Evolutionary conservation across 1,140 invertebrate species (phyloP).

Genomic region (Onthophagus taurus): DNA sequence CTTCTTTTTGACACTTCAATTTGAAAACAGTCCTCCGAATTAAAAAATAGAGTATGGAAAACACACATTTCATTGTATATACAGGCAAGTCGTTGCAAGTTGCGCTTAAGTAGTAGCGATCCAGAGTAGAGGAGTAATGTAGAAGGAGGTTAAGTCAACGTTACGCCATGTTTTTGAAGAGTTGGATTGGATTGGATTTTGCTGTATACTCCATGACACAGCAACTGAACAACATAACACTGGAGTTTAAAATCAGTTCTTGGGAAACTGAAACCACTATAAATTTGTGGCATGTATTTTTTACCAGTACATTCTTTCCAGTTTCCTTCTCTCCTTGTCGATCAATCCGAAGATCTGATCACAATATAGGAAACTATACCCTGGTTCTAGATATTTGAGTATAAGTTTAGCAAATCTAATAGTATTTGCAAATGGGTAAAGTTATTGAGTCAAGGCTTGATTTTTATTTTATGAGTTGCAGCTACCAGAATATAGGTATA

Average conservation of each 20-base stretch:
- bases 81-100: too few relatives aligned
- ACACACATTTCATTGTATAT: too few relatives aligned
- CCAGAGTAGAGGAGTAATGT: slow-evolving; percentile 14
- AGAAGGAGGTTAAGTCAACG: slow-evolving; percentile 14
- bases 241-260: slow-evolving; percentile 17
- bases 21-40: too few relatives aligned
- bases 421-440: slow-evolving; percentile 14
- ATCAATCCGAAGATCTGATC: slow-evolving; percentile 16
- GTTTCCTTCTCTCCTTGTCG: slow-evolving; percentile 18
- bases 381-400: slow-evolving; percentile 15
- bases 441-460: slow-evolving; percentile 3
- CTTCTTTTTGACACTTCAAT: too few relatives aligned
- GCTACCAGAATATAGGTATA: slow-evolving; percentile 12
- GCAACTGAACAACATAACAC: slow-evolving; percentile 14
- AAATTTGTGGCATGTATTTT: slow-evolving; percentile 15
- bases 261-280: slow-evolving; percentile 14
- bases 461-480: slow-evolving; percentile 16
- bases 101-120: slow-evolving; percentile 15
- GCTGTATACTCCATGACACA: slow-evolving; percentile 15
- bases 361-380: slow-evolving; percentile 16
- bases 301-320: slow-evolving; percentile 15
- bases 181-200: slow-evolving; percentile 8
- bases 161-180: slow-evolving; percentile 16
- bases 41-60: too few relatives aligned
- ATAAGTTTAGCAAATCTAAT: slow-evolving; percentile 16